phyloP scores from a whole-genome alignment of 2,113 vertebrate genomes.

The Channa maculata region DNA sequence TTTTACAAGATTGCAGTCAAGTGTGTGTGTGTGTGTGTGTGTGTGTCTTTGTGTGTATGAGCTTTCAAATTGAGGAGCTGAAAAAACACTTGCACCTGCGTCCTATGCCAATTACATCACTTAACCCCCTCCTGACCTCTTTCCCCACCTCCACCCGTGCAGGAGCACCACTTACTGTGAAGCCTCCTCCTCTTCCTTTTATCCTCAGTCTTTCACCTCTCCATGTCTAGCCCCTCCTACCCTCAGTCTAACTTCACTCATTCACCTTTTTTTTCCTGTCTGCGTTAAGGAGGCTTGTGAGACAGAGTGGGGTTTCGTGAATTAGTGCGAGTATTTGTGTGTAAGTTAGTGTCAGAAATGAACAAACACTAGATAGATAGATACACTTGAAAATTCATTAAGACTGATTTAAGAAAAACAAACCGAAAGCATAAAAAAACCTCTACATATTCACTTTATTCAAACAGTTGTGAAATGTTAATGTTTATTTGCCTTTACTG shows the following conservation, averaged over 20 bases:
- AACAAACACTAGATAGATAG: not conserved
- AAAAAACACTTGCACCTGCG: slow-evolving; percentile 58
- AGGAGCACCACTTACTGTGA: slow-evolving; percentile 44
- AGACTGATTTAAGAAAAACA: no score
- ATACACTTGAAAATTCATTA: no score
- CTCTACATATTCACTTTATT: no score
- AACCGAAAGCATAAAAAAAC: no score
- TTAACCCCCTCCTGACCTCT: slow-evolving; percentile 62
- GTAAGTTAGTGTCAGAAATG: not conserved
- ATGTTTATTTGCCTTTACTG: slow-evolving; percentile 7
- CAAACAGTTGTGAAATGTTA: not conserved
- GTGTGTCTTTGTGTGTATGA: not conserved
- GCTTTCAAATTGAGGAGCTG: slow-evolving; percentile 55
- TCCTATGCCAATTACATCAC: slow-evolving; percentile 72
- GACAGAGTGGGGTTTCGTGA: not conserved
- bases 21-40: slow-evolving; percentile 10
- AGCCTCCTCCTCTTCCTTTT: slow-evolving; percentile 3
- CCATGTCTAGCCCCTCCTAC: slow-evolving; percentile 1
- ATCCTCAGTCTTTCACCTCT: slow-evolving; percentile 31
- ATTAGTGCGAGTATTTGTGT: not conserved
- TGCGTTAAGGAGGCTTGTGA: slow-evolving; percentile 8
- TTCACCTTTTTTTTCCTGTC: not conserved
- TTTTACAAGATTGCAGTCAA: slow-evolving; percentile 49
- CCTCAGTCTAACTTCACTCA: slow-evolving; percentile 8
- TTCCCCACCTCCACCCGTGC: slow-evolving; percentile 33